phyloP scores from a whole-genome alignment of 2,113 vertebrate species.

The Mionectes macconnelli region DNA sequence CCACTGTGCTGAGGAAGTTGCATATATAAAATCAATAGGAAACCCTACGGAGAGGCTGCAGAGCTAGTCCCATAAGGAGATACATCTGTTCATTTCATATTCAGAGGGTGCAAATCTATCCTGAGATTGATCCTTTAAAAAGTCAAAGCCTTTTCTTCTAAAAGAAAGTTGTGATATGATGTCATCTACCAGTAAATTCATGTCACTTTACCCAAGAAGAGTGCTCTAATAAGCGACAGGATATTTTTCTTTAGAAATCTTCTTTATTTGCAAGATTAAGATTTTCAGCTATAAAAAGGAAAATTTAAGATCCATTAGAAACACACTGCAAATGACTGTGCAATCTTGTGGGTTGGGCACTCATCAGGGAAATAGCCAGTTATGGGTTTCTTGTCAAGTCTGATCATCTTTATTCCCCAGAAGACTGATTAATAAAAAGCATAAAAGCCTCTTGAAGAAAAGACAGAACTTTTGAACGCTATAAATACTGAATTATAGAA shows the following conservation, averaged over 20 bases:
- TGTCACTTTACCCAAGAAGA: not conserved
- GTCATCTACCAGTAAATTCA: not conserved
- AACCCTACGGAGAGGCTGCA: not conserved
- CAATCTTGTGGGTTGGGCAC: not conserved
- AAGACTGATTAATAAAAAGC: not conserved
- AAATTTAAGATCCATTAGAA: not conserved
- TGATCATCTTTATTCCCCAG: not conserved
- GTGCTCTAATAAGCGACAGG: not conserved
- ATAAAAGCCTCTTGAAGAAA: not conserved
- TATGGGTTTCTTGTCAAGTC: not conserved
- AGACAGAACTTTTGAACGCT: conserved; percentile 6
- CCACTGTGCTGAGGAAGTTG: not conserved
- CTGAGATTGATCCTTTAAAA: not conserved
- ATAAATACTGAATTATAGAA: conserved; percentile 16
- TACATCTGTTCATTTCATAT: not conserved
- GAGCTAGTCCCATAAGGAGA: not conserved
- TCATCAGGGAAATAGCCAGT: not conserved
- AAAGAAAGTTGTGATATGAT: not conserved
- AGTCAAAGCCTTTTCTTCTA: not conserved
- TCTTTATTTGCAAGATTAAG: not conserved
- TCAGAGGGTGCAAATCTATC: not conserved
- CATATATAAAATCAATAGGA: not conserved
- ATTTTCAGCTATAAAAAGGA: not conserved
- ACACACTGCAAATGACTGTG: not conserved
- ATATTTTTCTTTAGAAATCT: not conserved